Percentiles rank a stretch among this genome's conserved stretches.
Evolutionary conservation across 1,140 invertebrate genomes (phyloP).

Genomic region (Ladona fulva): DNA sequence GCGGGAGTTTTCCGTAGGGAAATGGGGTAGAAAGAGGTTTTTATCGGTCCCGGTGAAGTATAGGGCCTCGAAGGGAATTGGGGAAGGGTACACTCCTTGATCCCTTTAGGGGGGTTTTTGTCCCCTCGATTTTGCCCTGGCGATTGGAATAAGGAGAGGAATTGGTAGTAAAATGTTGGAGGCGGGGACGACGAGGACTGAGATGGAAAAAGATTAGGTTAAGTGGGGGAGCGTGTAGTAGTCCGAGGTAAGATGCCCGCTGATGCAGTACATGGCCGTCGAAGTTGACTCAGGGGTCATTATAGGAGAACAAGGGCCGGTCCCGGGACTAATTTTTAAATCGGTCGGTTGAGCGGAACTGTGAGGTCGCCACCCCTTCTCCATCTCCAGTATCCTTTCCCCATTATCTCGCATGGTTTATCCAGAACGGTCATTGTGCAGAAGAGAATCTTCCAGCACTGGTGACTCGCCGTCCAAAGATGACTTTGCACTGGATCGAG

Average conservation of each 20-base stretch:
- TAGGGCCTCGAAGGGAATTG: not conserved
- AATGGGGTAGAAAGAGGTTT: conserved; percentile 1
- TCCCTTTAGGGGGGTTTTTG: not conserved
- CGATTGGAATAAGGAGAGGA: not conserved
- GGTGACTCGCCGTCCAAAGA: too few species aligned
- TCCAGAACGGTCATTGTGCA: too few species aligned
- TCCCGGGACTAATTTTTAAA: too few species aligned
- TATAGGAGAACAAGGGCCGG: too few species aligned
- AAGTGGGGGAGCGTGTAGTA: not conserved
- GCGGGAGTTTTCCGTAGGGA: conserved; percentile 6
- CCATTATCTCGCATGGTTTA: too few species aligned
- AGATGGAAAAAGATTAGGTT: not conserved
- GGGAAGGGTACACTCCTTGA: not conserved
- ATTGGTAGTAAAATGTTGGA: not conserved
- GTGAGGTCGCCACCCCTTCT: too few species aligned
- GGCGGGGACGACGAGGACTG: not conserved
- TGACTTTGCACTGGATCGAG: too few species aligned
- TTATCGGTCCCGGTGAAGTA: not conserved
- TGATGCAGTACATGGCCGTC: too few species aligned
- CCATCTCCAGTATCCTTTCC: too few species aligned
- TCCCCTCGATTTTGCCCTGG: not conserved
- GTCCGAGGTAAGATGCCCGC: not conserved
- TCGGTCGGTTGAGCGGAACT: too few species aligned
- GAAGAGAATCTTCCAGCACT: too few species aligned
- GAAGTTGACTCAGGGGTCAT: too few species aligned